Evolutionary conservation across 2,113 vertebrate species (phyloP).

Genomic region (Opisthocomus hoazin): DNA sequence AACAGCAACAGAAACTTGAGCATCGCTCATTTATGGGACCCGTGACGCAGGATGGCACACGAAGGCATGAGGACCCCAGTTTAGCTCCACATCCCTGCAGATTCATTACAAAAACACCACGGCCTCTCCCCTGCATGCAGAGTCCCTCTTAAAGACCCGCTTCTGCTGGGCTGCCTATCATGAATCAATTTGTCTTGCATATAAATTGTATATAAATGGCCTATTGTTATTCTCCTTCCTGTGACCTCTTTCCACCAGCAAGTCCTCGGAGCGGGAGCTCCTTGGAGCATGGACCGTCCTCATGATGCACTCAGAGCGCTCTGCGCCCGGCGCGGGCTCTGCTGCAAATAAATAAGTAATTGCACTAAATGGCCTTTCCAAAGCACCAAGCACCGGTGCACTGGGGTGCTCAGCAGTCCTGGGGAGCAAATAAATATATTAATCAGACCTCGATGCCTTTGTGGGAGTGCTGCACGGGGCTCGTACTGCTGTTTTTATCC

Average conservation of each 20-base stretch:
- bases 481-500: background rate
- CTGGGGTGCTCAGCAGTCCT: background rate
- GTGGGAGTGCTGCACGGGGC: background rate
- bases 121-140: background rate
- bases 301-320: background rate
- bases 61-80: background rate
- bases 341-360: conserved; percentile 49
- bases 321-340: fast-evolving
- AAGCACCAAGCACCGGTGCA: background rate
- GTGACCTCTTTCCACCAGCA: conserved; percentile 42
- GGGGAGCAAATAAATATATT: conserved; percentile 21
- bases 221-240: conserved; percentile 55
- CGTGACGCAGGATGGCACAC: background rate
- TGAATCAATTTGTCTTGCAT: conserved; percentile 63
- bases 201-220: conserved; percentile 55
- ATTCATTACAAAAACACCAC: background rate
- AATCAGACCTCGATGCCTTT: background rate
- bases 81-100: fast-evolving
- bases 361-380: conserved; percentile 1
- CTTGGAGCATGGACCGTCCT: background rate
- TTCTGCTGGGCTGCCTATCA: background rate
- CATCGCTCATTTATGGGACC: background rate
- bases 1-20: background rate
- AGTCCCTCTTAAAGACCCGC: background rate
- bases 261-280: conserved; percentile 15